Evolutionary conservation across 1,140 invertebrate species (phyloP).

Genomic region (Caerostris darwini): DNA sequence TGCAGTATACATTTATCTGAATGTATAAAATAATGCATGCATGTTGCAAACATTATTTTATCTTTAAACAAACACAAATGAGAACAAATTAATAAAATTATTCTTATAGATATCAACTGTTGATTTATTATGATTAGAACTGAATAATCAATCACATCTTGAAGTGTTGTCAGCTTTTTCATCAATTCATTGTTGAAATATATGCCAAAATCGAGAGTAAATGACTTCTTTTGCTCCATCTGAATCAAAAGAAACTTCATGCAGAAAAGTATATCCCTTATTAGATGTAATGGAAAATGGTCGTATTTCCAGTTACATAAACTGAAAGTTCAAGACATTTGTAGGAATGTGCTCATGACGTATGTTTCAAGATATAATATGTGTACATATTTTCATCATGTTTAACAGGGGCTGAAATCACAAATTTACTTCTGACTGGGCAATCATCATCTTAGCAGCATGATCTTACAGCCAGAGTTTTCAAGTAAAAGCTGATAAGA

Average conservation of each 20-base stretch:
- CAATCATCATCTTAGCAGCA: not conserved
- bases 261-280: constrained; percentile 79
- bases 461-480: not conserved
- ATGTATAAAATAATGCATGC: no score
- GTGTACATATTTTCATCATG: not conserved
- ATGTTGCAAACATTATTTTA: not conserved
- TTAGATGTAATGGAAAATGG: constrained; percentile 76
- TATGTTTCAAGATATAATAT: not conserved
- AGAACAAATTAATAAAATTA: not conserved
- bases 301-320: not conserved
- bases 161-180: not conserved
- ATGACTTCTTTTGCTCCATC: constrained; percentile 79
- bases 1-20: no score
- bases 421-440: not conserved
- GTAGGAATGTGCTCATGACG: constrained; percentile 1
- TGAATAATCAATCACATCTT: not conserved
- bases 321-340: not conserved
- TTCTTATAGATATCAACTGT: not conserved
- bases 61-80: not conserved
- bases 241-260: constrained; percentile 79
- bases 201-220: constrained; percentile 79
- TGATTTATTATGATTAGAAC: not conserved
- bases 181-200: constrained; percentile 27
- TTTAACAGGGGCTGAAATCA: constrained; percentile 13
- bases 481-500: not conserved